Evolutionary conservation across 2,888 invertebrate species (phyloP), one percentile per base, ranked within the genome.

Genomic region (Cephus sareptanus): DNA sequence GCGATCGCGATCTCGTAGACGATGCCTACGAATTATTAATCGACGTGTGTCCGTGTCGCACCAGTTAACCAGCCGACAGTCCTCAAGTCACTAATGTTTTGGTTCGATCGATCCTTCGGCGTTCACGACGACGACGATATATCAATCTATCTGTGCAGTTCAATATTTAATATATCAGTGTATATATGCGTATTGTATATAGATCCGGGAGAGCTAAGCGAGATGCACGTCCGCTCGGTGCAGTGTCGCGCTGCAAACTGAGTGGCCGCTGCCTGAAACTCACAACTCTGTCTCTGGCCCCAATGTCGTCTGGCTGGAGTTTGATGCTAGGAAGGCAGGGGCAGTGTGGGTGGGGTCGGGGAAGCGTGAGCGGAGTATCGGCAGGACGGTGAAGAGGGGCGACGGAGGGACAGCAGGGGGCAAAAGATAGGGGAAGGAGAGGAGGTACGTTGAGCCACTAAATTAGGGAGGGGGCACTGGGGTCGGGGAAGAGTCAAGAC

Each of bases 231-330:
- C 88, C 82, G 76, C 82, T 88, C 89, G 80, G 82, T 83, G 81
- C 86, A 86, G 84, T 81, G 86, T 83, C 87, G 81, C 86, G 82
- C 85, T 89, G 86, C 85, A 83, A 85, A 90, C 90, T 90, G 89
- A 89, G 81, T 87, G 83, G 83, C 84, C 85, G 83, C 85, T 84
- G 85, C 87, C 87, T 84, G 87, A 87, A 84, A 86, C 85, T 83
- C 84, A 85, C 87, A 85, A 87, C 83, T 84, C 85, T 82, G 87
- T 87, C 88, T 73, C 85, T 86, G 84, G 87, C 84, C 87, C 86
- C 88, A 88, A 89, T 89, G 88, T 89, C 89, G 88, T 34, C 77
- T 75, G 74, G 31, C 70, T 80, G 80, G 81, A 79, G 81, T 80
- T 78, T 80, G 79, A 80, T 78, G 82, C 81, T 76, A 77, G 79